phyloP scores from a whole-genome alignment of 2,797 vertebrate species.

The Jordanella pulchra region DNA sequence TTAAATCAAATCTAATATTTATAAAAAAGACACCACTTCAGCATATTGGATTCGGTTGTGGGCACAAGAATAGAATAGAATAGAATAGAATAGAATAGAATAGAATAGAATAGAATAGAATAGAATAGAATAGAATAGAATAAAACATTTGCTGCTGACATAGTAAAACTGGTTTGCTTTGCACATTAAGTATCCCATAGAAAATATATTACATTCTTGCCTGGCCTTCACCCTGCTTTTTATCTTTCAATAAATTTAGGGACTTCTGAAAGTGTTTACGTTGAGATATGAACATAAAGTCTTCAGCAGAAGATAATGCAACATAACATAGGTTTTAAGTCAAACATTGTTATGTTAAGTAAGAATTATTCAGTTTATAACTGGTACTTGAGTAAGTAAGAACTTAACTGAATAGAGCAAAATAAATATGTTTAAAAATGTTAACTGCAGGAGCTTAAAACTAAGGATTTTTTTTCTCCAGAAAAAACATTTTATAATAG shows the following conservation, averaged over 20 bases:
- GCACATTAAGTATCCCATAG: too few species aligned
- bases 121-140: too few species aligned
- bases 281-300: not conserved
- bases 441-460: not conserved
- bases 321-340: not conserved
- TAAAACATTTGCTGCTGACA: too few species aligned
- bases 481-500: not conserved
- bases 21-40: too few species aligned
- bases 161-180: too few species aligned
- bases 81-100: too few species aligned
- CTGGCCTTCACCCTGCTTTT: not conserved
- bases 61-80: too few species aligned
- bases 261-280: not conserved
- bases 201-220: not conserved
- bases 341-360: not conserved
- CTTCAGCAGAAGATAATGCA: not conserved
- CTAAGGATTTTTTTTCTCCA: not conserved
- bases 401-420: not conserved
- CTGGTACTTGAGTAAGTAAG: not conserved
- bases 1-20: not conserved
- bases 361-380: not conserved
- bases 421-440: not conserved
- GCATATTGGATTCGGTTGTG: too few species aligned
- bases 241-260: too few species aligned
- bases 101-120: too few species aligned